Percentiles rank a stretch among this genome's conserved stretches.
These are phyloP conservation scores for Thaleichthys pacificus DNA, from an alignment of 2,797 vertebrate genomes.

Conservation along the genomic window DNA sequence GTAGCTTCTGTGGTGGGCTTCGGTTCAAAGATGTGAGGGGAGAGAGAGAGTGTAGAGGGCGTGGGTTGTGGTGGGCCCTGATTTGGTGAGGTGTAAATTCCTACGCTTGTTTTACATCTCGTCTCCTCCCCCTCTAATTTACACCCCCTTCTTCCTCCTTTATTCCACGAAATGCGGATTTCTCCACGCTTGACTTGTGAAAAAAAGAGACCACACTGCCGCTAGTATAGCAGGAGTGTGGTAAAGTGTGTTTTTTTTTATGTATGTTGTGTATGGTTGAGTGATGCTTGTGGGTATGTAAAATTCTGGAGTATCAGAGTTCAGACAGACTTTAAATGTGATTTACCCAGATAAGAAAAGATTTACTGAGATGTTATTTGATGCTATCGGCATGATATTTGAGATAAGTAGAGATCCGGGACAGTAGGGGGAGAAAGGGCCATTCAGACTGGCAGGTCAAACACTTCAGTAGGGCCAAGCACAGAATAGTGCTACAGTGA, in stretches of 20 bases:
- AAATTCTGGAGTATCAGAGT: not conserved
- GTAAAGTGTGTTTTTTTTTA: slow-evolving; percentile 45
- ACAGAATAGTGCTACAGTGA: not conserved
- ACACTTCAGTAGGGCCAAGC: not conserved
- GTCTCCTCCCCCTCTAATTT: slow-evolving; percentile 57
- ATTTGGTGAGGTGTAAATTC: slow-evolving; percentile 73
- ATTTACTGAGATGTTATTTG: no score
- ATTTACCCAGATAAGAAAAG: no score
- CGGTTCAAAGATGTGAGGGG: slow-evolving; percentile 44
- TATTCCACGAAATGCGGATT: slow-evolving; percentile 84
- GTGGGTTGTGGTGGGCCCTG: slow-evolving; percentile 73
- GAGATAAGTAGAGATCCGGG: no score
- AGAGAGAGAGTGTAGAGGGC: slow-evolving; percentile 15
- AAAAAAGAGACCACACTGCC: slow-evolving; percentile 61
- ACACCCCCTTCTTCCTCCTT: slow-evolving; percentile 76
- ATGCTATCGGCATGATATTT: no score
- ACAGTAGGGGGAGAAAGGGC: not conserved
- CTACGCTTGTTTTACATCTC: slow-evolving; percentile 64
- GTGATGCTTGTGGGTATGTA: not conserved
- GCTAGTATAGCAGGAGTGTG: slow-evolving; percentile 52
- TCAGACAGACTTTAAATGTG: not conserved
- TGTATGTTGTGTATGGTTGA: slow-evolving; percentile 16
- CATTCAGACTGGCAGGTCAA: not conserved
- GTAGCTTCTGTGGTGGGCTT: slow-evolving; percentile 72
- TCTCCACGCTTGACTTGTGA: slow-evolving; percentile 62